Evolutionary conservation across 2,888 invertebrate species (phyloP), one percentile per base, ranked within the genome.

Genomic region (Apamea crenata): DNA sequence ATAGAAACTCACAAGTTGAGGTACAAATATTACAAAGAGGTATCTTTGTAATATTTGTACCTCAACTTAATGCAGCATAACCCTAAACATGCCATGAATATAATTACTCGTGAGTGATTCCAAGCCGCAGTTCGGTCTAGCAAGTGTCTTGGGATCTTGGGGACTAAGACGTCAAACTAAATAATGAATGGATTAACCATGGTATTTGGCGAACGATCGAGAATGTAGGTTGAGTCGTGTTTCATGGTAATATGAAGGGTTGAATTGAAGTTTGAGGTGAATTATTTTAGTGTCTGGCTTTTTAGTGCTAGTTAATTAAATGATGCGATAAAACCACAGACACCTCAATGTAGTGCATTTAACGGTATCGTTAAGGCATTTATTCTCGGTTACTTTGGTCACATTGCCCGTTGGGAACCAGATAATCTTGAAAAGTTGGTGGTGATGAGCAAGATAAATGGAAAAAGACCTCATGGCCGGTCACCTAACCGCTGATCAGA

Each of bases 151-250:
- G 87, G 82, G 87, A 78, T 84, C 83, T 69, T 82, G 71, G 84
- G 70, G 78, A 85, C 84, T 90, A 86, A 82, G 84, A 84, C 86
- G 76, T 83, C 86, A 76, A 80, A 84, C 80, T 92, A 87, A 91
- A 91, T 92, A 91, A 92, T 89, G 69, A 87, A 91, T 89, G 84
- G 89, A 80, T 63, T 78, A 68, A 32, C 80, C 81, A 79, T 67
- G 50, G 75, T 67, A 67, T 80, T 75, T 83, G 56, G 72, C 47
- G 36, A 71, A 56, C 74, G 69, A 79, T 84, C 68, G 68, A 83
- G 36, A 72, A 61, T 63, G 44, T 56, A 18, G 61, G 32, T 72
- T 69, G 32, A 65, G 16, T 32, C 29, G 18, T 53, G n/a, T 68
- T 47, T 68, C 61, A 18, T 63, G 32, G 8, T 71, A 73, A 59